Evolutionary conservation across 1,140 invertebrate species (phyloP).

Genomic region (Rhynchophorus ferrugineus): DNA sequence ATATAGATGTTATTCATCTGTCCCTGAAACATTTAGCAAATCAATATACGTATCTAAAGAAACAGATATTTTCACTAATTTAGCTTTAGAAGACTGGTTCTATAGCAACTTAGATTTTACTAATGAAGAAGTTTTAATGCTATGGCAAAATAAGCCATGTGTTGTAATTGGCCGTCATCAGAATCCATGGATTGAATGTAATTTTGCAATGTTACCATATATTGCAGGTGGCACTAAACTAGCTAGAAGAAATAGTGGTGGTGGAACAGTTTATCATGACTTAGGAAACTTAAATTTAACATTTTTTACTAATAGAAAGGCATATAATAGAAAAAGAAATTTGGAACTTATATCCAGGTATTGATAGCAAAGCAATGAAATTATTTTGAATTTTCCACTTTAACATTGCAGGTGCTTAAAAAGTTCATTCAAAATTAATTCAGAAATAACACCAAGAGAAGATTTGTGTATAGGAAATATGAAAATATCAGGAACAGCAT

Average conservation of each 20-base stretch:
- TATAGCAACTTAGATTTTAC: conserved; percentile 77
- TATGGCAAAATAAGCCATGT: conserved; percentile 88
- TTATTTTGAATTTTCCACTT: no score
- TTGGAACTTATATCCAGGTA: conserved; percentile 69
- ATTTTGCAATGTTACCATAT: conserved; percentile 49
- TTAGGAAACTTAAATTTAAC: conserved; percentile 86
- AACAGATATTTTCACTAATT: conserved; percentile 79
- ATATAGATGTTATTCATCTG: not conserved
- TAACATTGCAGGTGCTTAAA: conserved; percentile 56
- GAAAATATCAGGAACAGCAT: conserved; percentile 80
- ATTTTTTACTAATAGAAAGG: conserved; percentile 72
- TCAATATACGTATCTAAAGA: conserved; percentile 66
- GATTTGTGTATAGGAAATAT: conserved; percentile 44
- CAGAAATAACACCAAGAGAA: conserved; percentile 68
- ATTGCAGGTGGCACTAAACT: conserved; percentile 57
- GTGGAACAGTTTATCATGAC: conserved; percentile 97
- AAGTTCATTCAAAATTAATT: conserved; percentile 66
- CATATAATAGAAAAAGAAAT: conserved; percentile 78
- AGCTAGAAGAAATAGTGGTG: conserved; percentile 86
- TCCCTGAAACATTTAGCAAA: conserved; percentile 6
- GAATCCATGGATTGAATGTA: conserved; percentile 91
- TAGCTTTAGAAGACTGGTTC: conserved; percentile 92
- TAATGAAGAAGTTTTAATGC: conserved; percentile 71
- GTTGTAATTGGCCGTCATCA: conserved; percentile 95
- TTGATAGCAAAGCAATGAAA: no score